Evolutionary conservation across 2,113 vertebrate species (phyloP), one percentile per base, ranked within the genome.

Genomic region (Paramormyrops kingsleyae): DNA sequence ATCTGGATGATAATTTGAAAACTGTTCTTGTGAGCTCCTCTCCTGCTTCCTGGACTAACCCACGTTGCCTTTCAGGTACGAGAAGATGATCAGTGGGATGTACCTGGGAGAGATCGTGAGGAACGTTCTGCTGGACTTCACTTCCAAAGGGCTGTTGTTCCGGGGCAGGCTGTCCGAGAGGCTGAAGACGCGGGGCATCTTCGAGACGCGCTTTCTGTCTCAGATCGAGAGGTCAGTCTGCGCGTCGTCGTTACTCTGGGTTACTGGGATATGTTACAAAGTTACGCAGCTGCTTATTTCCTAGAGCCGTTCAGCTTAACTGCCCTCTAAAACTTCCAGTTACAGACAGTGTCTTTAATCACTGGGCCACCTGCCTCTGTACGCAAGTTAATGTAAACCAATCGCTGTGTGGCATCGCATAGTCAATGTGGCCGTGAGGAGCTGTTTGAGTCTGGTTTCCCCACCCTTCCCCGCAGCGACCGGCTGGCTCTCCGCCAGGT

Each of bases 41-140:
- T 62, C 56, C 56, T n/a, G 21, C 56, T n/a, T 24, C 56, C 7
- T 62, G 56, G 21, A 62, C 21, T 62, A 62, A 62, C 56, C 27
- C n/a, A 74, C 4, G 27, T 35, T 1, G 53, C 89, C 49, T 90
- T 15, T 21, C 93, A 99, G 99, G 94, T 99, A 96, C 88, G 99
- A 99, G 96, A 99, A 99, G 94, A 98, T 99, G 98, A 99, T 99
- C 94, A 99, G 98, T 0, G 99, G 98, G 77, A 99, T 99, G 98
- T 99, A 99, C 93, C 94, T 99, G 89, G 99, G 99, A 0, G 99
- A 99, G 94, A 97, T 99, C 0, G 99, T 99, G 87, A 97, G 98
- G 24, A 98, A 99, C 86, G 96, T 99, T 83, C 95, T 99, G 44
- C 95, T 99, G 0, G 95, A 98, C 59, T 99, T 99, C 91, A 99